Evolutionary conservation across 2,888 invertebrate genomes (phyloP).

Genomic region (Drosophila meridionalis): DNA sequence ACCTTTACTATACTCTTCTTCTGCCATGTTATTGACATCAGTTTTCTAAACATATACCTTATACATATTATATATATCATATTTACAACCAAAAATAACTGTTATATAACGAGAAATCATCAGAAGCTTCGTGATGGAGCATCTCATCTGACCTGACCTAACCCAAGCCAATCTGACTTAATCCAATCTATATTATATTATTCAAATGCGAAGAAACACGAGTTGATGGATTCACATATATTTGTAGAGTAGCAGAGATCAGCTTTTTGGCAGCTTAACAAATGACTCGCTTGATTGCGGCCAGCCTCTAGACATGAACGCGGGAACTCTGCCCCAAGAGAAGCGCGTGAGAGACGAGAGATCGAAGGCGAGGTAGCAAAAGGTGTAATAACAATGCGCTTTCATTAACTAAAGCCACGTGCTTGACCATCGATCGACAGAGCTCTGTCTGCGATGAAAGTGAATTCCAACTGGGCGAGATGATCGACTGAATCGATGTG

Average conservation of each 20-base stretch:
- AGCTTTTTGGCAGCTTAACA: neutral
- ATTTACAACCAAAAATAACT: neutral
- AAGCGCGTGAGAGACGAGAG: neutral
- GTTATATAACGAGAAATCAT: neutral
- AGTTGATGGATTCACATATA: neutral
- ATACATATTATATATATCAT: neutral
- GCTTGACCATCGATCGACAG: conserved; percentile 9
- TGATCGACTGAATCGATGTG: neutral
- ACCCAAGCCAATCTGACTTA: neutral
- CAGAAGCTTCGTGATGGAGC: neutral
- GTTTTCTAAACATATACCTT: neutral
- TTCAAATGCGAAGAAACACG: conserved; percentile 1
- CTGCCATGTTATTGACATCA: neutral
- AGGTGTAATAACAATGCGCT: conserved; percentile 24
- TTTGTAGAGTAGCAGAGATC: neutral
- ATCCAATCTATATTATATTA: conserved; percentile 2
- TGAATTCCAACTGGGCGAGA: neutral
- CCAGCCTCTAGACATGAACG: conserved; percentile 2
- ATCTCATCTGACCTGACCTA: neutral
- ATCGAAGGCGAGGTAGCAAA: neutral
- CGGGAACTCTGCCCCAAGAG: neutral
- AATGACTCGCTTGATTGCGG: conserved; percentile 18
- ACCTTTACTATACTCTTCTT: neutral
- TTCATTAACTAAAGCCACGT: conserved; percentile 31
- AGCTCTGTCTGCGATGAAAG: neutral